phyloP scores from a whole-genome alignment of 2,113 vertebrate genomes.

The Pachypanchax playfairii region DNA sequence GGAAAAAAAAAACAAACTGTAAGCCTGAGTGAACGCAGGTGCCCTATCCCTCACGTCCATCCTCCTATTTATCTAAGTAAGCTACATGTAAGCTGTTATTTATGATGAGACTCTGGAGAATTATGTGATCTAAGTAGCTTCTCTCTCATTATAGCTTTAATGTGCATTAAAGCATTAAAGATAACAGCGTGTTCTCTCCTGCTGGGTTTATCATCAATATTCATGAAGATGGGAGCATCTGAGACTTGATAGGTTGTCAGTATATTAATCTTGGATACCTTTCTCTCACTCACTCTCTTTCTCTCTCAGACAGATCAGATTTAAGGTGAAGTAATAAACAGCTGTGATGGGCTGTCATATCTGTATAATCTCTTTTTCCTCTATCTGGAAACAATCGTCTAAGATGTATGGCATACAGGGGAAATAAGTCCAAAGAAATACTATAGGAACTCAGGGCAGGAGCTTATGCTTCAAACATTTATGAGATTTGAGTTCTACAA shows the following conservation, averaged over 20 bases:
- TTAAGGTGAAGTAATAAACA: slow-evolving; percentile 62
- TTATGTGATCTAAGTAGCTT: slow-evolving; percentile 73
- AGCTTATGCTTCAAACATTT: neutral
- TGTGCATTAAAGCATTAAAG: slow-evolving; percentile 71
- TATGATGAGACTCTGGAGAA: slow-evolving; percentile 71
- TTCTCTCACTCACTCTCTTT: slow-evolving; percentile 10
- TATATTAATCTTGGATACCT: slow-evolving; percentile 65
- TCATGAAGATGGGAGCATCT: slow-evolving; percentile 58
- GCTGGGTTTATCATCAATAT: slow-evolving; percentile 70
- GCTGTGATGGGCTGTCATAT: slow-evolving; percentile 57
- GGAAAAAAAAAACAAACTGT: slow-evolving; percentile 1
- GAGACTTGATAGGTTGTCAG: slow-evolving; percentile 57
- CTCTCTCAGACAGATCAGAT: slow-evolving; percentile 47
- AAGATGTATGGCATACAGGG: slow-evolving; percentile 17
- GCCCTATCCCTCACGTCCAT: slow-evolving; percentile 53
- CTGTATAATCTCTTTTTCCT: slow-evolving; percentile 32
- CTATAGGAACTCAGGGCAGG: neutral
- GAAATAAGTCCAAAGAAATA: neutral
- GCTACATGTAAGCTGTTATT: slow-evolving; percentile 77
- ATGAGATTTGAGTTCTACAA: neutral
- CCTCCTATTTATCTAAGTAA: slow-evolving; percentile 71
- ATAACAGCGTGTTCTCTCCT: slow-evolving; percentile 58
- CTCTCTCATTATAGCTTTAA: slow-evolving; percentile 70
- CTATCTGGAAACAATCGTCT: slow-evolving; percentile 43
- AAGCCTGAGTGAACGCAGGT: slow-evolving; percentile 57